Percentiles rank a stretch among this genome's conserved stretches.
Conservation (phyloP, 1,140 invertebrate genomes). For the Dinoponera quadriceps region DNA sequence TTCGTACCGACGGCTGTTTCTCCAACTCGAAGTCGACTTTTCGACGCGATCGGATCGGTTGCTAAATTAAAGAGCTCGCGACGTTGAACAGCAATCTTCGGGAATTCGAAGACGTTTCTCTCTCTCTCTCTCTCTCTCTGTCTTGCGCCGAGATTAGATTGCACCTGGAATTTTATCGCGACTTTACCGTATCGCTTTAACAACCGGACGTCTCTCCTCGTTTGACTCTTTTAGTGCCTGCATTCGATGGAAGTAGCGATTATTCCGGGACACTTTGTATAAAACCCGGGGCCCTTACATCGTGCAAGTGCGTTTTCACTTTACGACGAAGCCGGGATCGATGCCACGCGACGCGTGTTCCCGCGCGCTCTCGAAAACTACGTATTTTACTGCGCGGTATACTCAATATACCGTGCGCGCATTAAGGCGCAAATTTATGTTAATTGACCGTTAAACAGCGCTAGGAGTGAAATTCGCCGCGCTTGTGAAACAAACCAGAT, state of each 20-base stretch:
- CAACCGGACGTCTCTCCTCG: not conserved
- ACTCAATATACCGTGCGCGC: not conserved
- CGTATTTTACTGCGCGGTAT: conserved; percentile 1
- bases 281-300: not conserved
- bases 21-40: not conserved
- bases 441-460: conserved; percentile 2
- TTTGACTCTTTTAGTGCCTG: not conserved
- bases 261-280: not conserved
- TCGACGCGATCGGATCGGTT: not conserved
- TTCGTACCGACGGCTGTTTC: not conserved
- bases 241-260: not conserved
- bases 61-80: no score
- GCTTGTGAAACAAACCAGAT: not conserved
- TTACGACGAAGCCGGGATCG: conserved; percentile 14
- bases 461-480: conserved; percentile 27
- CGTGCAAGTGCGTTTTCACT: not conserved
- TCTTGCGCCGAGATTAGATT: not conserved
- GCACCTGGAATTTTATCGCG: not conserved
- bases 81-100: no score
- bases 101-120: not conserved
- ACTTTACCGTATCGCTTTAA: not conserved
- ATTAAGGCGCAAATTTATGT: conserved; percentile 24
- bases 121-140: not conserved
- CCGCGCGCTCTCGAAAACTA: not conserved
- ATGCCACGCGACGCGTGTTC: not conserved